Evolutionary conservation across 2,888 invertebrate genomes (phyloP), one percentile per base, ranked within the genome.

Genomic region (Seladonia tumulorum): DNA sequence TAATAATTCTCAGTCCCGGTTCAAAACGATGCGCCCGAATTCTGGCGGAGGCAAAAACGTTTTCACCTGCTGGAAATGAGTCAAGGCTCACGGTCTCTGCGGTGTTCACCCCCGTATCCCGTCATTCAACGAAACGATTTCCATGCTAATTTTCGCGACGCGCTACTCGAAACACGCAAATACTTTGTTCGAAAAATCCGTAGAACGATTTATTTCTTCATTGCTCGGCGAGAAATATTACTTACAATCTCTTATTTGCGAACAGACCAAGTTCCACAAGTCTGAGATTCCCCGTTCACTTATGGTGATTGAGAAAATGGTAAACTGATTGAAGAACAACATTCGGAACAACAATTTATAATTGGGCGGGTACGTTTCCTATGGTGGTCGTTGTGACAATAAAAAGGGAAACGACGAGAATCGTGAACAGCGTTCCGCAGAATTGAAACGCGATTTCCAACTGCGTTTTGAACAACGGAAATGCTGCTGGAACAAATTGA

Each of bases 1-100:
- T 86, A 77, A 85, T 85, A 82, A 82, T 76, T 73, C 72, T 49
- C 72, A 45, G 63, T 81, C 72, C 57, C 63, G 68, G 77, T 75
- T 39, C 74, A 70, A 77, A 79, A 63, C 81, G 73, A 25, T 18
- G 39, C 68, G 68, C 60, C 57, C 5, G 22, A 66, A 66, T 63
- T 14, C 45, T 49, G 53, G 8, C 66, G 53, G 60, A 60, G 60
- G 60, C 60, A 53, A 22, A 60, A 77, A 83, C 60, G 72, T 35
- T 49, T 68, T 49, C 47, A 25, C 47, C 49, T 39, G 14, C 3
- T 5, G 47, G 29, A 35, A 49, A 72, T 12, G 49, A 29, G 35
- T 29, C 35, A 35, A 1, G 29, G 49, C 10, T 70, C 10, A 35
- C 10, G 22, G 18, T 42, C 22, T 39, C 8, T 22, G 22, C 42